Evolutionary conservation across 2,888 invertebrate species (phyloP).

Genomic region (Odontomyia ornata): DNA sequence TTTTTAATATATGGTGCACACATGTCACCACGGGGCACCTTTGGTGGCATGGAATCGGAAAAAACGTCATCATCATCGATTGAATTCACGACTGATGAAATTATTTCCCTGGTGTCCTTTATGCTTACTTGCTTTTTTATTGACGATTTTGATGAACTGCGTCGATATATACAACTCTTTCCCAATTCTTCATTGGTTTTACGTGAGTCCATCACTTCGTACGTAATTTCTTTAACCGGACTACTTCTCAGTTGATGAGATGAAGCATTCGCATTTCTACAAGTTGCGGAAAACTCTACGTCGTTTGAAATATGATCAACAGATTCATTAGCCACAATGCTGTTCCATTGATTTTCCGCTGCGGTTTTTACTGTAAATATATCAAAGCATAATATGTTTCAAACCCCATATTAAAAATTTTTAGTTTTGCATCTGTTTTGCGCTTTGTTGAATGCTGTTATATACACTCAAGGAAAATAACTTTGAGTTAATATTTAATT

Average conservation of each 20-base stretch:
- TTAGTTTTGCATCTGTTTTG: no score
- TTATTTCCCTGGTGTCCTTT: constrained; percentile 61
- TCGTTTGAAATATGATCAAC: constrained; percentile 45
- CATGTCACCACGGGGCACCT: constrained; percentile 64
- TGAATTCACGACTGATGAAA: constrained; percentile 57
- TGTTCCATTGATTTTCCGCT: constrained; percentile 47
- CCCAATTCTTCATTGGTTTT: constrained; percentile 52
- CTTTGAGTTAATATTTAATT: no score
- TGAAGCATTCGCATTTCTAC: constrained; percentile 27
- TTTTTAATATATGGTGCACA: constrained; percentile 66
- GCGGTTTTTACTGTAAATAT: not conserved
- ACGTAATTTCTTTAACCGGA: not conserved
- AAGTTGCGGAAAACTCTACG: not conserved
- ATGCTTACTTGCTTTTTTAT: constrained; percentile 63
- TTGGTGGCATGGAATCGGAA: constrained; percentile 65
- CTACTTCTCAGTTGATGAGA: not conserved
- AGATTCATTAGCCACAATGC: constrained; percentile 46
- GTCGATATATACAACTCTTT: constrained; percentile 62
- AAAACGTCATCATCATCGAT: constrained; percentile 73
- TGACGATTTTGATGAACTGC: constrained; percentile 58
- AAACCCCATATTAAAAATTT: no score
- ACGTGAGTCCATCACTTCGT: constrained; percentile 17
- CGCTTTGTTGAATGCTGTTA: no score
- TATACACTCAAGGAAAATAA: no score
- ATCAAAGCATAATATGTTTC: no score